Base-by-base conservation (phyloP, 2,888 invertebrate species). In the Dryococelus australis region DNA sequence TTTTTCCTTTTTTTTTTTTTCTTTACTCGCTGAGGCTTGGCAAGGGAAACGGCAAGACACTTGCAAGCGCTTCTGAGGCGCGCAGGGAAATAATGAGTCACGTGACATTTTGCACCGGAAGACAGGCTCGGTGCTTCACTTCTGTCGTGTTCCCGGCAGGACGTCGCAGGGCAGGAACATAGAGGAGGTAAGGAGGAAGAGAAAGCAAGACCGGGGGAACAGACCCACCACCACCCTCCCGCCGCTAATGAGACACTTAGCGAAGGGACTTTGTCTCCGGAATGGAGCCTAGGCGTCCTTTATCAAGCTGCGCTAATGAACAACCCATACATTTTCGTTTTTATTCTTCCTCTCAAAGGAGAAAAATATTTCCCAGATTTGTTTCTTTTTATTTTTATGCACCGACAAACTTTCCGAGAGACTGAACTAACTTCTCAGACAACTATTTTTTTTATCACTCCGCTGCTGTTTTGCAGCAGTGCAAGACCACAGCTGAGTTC, bases 261-360 rank as follows among this genome's bases (percentile, higher is more conserved):
- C 8, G 13, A 65, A 16, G 65, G 65, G 6, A n/a, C 65, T 20
- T n/a, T 65, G 65, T 10, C 65, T n/a, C 65, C 20, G 65, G 16
- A 65, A 65, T n/a, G 65, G n/a, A 65, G 65, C 65, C 24, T 0
- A 8, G 20, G 65, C 16, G n/a, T 65, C n/a, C 24, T 65, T n/a
- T n/a, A 65, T 65, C 65, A n/a, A 65, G n/a, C 65, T 65, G 65
- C 65, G 65, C 65, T 65, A 65, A 65, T 65, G 65, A 65, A 65
- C 65, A 65, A n/a, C 24, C 65, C 65, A 65, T 65, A 65, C 65
- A n/a, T 16, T 12, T 24, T 20, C 65, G 20, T 65, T 65, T 65
- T 65, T 65, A 8, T n/a, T 65, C 65, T 65, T n/a, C 16, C 65
- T 65, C 47, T 47, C 47, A 16, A 47, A 16, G 12, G 16, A 47